Conservation (phyloP, 2,113 vertebrate genomes). For the Nothobranchius furzeri region DNA sequence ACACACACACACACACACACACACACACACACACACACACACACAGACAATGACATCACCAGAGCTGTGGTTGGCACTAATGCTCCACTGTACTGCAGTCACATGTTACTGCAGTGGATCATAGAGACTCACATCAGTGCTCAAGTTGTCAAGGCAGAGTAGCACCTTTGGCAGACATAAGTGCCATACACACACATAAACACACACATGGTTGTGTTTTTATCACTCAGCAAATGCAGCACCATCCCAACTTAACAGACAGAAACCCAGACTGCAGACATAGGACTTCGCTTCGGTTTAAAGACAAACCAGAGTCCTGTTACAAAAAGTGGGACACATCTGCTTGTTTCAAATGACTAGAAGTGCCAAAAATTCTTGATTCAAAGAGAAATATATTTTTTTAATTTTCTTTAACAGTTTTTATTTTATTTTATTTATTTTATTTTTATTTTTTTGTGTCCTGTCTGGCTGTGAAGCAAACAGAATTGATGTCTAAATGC, state of each 20-base stretch:
- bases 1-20: background rate
- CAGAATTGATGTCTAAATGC: too few species aligned
- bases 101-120: constrained; percentile 52
- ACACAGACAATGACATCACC: background rate
- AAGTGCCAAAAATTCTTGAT: background rate
- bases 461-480: too few species aligned
- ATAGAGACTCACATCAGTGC: constrained; percentile 8
- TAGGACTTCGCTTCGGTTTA: background rate
- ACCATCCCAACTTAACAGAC: constrained; percentile 25
- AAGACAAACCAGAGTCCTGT: background rate
- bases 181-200: background rate
- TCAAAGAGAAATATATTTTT: too few species aligned
- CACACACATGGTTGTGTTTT: constrained; percentile 32
- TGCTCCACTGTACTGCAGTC: constrained; percentile 49
- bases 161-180: background rate
- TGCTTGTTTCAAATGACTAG: background rate
- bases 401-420: too few species aligned
- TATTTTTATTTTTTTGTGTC: too few species aligned
- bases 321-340: background rate
- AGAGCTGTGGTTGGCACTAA: constrained; percentile 26
- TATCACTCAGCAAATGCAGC: constrained; percentile 49
- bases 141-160: background rate
- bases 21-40: background rate
- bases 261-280: constrained; percentile 32
- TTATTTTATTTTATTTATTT: too few species aligned